These are phyloP conservation scores for Cydia strobilella DNA, from an alignment of 1,140 invertebrate species.

Conservation along the genomic window DNA sequence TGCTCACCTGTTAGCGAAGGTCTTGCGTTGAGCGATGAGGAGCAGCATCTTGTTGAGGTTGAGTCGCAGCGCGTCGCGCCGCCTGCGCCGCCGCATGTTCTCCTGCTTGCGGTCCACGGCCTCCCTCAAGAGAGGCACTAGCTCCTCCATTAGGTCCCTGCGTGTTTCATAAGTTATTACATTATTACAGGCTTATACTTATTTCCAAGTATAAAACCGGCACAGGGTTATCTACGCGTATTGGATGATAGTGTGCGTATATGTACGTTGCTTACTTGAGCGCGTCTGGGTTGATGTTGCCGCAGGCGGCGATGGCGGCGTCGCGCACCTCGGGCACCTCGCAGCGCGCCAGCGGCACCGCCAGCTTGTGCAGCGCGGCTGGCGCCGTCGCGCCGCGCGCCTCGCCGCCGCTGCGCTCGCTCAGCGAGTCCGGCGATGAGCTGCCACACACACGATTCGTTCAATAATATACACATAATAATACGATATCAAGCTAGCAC, in stretches of 20 bases:
- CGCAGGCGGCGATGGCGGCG: constrained; percentile 94
- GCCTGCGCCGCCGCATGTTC: constrained; percentile 92
- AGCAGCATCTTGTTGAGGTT: constrained; percentile 95
- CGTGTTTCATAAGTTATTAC: not conserved
- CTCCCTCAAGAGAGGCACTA: constrained; percentile 94
- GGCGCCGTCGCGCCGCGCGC: constrained; percentile 85
- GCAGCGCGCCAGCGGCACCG: constrained; percentile 93
- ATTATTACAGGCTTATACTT: too few species aligned
- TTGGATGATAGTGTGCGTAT: not conserved
- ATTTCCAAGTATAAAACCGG: too few species aligned
- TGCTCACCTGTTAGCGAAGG: constrained; percentile 91
- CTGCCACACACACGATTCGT: constrained; percentile 63
- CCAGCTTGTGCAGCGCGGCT: constrained; percentile 93
- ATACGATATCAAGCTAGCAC: not conserved
- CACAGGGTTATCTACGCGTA: too few species aligned
- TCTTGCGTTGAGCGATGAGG: constrained; percentile 94
- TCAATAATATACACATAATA: not conserved
- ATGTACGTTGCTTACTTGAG: constrained; percentile 87
- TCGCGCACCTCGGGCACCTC: constrained; percentile 96
- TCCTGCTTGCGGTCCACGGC: constrained; percentile 99
- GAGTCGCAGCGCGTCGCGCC: constrained; percentile 95
- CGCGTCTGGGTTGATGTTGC: constrained; percentile 95
- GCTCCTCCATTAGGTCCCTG: constrained; percentile 98
- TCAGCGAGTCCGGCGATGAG: constrained; percentile 92
- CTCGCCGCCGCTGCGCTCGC: constrained; percentile 87